Evolutionary conservation across 2,888 invertebrate species (phyloP).

Genomic region (Prosopocoilus inquinatus): DNA sequence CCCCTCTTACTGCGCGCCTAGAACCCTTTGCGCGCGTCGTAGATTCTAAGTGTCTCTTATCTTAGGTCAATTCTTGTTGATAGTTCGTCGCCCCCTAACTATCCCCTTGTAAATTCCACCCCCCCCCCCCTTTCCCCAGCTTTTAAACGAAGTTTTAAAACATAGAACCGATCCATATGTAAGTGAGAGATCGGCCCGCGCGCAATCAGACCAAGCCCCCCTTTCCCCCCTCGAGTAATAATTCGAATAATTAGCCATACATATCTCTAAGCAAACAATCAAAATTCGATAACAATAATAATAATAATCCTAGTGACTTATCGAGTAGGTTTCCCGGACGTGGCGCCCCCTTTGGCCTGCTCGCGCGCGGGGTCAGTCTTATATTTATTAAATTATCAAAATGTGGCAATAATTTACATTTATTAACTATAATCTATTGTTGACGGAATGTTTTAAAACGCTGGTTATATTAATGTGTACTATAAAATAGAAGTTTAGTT

Average conservation of each 20-base stretch:
- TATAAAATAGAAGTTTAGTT: slow-evolving; percentile 18
- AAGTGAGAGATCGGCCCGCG: neutral
- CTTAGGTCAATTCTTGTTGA: neutral
- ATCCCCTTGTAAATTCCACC: neutral
- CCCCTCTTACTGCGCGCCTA: neutral
- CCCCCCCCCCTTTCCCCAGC: neutral
- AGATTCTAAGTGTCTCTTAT: neutral
- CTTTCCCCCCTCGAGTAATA: neutral
- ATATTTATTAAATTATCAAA: slow-evolving; percentile 14
- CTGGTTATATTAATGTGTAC: slow-evolving; percentile 4
- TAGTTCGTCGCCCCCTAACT: neutral
- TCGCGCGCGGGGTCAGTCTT: neutral
- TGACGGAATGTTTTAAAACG: slow-evolving; percentile 5
- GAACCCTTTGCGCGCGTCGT: neutral
- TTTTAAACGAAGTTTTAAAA: neutral
- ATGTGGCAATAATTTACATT: slow-evolving; percentile 16
- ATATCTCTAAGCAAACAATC: slow-evolving; percentile 8
- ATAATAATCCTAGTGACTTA: neutral
- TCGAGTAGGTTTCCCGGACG: neutral
- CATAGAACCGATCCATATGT: neutral
- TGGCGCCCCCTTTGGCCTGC: neutral
- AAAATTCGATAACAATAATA: slow-evolving; percentile 5
- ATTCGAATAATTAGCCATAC: neutral
- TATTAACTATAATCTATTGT: neutral
- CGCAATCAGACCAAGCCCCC: neutral